phyloP scores from a whole-genome alignment of 2,113 vertebrate species.

The Oophaga pumilio region DNA sequence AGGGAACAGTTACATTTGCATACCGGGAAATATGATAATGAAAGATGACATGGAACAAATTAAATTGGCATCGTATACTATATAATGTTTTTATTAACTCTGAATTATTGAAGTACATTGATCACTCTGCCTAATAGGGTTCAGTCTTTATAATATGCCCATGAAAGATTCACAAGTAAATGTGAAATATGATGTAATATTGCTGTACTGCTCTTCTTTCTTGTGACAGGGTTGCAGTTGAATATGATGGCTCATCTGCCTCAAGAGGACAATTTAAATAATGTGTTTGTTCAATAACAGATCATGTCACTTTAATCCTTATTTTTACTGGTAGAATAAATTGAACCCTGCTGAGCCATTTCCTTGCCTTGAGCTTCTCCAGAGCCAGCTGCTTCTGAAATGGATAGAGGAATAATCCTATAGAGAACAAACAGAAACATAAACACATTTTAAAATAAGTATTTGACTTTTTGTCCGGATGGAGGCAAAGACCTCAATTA shows the following conservation, averaged over 20 bases:
- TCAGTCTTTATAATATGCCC: neutral
- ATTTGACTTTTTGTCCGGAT: neutral
- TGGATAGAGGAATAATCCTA: conserved; percentile 30
- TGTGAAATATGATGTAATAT: conserved; percentile 19
- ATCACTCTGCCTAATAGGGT: neutral
- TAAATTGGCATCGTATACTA: neutral
- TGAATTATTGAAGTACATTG: neutral
- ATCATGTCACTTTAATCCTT: conserved; percentile 53
- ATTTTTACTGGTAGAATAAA: conserved; percentile 40
- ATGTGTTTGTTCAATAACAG: conserved; percentile 41
- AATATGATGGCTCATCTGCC: conserved; percentile 26
- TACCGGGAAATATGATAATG: neutral
- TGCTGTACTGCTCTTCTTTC: neutral
- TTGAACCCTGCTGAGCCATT: conserved; percentile 33
- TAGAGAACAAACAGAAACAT: neutral
- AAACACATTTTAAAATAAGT: neutral
- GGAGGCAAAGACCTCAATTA: neutral
- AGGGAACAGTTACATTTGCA: neutral
- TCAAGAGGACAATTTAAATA: conserved; percentile 45
- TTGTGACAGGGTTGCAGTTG: conserved; percentile 7
- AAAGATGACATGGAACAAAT: neutral
- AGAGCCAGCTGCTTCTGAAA: conserved; percentile 46
- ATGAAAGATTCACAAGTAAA: neutral
- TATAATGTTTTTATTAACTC: neutral
- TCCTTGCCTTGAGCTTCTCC: conserved; percentile 22